A percentile compares a stretch with the other conserved stretches of the same genome.
Evolutionary conservation across 2,797 vertebrate genomes (phyloP).

Genomic region (Calcarius lapponicus): DNA sequence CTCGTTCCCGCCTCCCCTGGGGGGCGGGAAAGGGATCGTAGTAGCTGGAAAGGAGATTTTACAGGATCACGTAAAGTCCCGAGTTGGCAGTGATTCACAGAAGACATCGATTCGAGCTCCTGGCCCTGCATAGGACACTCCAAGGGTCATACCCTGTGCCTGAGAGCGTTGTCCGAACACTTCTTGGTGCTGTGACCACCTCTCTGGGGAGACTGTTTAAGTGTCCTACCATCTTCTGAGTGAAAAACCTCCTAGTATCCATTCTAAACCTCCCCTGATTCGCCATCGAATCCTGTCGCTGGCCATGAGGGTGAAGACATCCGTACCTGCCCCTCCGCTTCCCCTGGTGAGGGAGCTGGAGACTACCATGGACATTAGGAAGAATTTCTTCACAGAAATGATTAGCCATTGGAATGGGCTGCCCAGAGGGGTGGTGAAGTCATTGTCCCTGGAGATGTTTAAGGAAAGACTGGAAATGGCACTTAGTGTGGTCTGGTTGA

Average conservation of each 20-base stretch:
- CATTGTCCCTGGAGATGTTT: neutral
- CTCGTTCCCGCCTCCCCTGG: neutral
- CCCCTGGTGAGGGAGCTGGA: neutral
- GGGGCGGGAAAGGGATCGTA: accelerated
- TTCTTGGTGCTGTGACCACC: neutral
- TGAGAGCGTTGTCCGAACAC: neutral
- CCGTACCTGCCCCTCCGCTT: neutral
- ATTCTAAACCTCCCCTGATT: neutral
- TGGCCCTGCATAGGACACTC: neutral
- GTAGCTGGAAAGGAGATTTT: neutral
- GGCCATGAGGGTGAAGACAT: neutral
- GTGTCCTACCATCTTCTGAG: neutral
- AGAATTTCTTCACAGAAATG: neutral
- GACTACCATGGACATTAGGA: neutral
- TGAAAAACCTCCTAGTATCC: neutral
- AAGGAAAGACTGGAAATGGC: neutral
- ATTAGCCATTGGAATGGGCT: neutral
- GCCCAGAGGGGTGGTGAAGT: neutral
- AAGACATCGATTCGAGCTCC: neutral
- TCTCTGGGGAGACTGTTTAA: neutral
- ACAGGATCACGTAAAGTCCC: accelerated
- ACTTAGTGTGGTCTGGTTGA: neutral
- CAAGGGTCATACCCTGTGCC: too few relatives aligned
- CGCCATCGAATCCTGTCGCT: neutral
- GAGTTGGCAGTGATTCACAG: accelerated